Evolutionary conservation across 2,888 invertebrate species (phyloP), one percentile per base, ranked within the genome.

Genomic region (Netelia virgata): DNA sequence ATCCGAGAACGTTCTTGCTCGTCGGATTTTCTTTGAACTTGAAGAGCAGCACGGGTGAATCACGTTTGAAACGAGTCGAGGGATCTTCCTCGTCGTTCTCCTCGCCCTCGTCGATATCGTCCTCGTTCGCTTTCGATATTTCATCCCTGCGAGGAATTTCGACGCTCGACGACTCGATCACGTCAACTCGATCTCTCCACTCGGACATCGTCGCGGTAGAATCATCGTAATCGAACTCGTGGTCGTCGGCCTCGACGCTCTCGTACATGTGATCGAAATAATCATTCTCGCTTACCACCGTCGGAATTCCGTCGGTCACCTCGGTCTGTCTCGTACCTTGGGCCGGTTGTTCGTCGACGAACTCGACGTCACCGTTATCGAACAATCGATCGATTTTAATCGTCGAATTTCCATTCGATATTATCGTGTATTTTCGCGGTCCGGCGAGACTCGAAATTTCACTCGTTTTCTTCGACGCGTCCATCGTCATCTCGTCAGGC

Each of bases 251-350:
- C 16, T 84, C 86, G 53, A 86, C 68, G 16, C 85, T 76, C 16
- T 86, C 87, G 78, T 87, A 86, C 79, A 87, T 86, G 20, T 85
- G 86, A 81, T 87, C 87, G 55, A 87, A 87, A n/a, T 85, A 70
- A 47, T 87, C 86, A 18, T 14, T 66, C 11, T 73, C 61, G 11
- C 53, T 79, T 0, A 5, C 14, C 41, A 28, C 9, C 18, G 43
- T 61, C 14, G 74, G 55, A 36, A 28, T 23, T 50, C 55, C 59
- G 10, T 63, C 59, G 16, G 50, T 10, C 3, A 55, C 18, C 18
- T 75, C 47, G 14, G 55, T 74, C 20, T 18, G 57, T 14, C 14
- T 55, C 20, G 84, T 78, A 2, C 14, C 59, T 18, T 83, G 11
- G 11, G 47, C 59, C 41, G 57, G 41, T 53, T 85, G 76, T 72